Evolutionary conservation across 1,140 invertebrate genomes (phyloP).

Genomic region (Mylabris phalerata): DNA sequence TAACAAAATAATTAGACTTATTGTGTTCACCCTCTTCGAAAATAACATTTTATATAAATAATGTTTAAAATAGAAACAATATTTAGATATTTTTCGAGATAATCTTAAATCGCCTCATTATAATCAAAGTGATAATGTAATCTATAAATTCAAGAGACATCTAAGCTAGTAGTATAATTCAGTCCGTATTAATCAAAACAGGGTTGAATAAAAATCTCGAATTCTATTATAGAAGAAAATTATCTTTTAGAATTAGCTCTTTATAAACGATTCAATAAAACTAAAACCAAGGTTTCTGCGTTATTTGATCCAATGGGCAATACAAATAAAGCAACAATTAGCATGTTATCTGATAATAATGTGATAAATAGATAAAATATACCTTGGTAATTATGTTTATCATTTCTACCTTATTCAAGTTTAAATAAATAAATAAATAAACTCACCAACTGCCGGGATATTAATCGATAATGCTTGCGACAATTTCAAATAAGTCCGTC

Average conservation of each 20-base stretch:
- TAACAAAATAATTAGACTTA: background rate
- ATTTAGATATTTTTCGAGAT: conserved; percentile 24
- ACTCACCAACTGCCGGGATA: conserved; percentile 85
- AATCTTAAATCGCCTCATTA: conserved; percentile 10
- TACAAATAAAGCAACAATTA: conserved; percentile 22
- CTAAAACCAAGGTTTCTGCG: too few species aligned
- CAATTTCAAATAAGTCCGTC: conserved; percentile 84
- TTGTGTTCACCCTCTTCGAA: conserved; percentile 20
- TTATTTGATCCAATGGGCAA: conserved; percentile 6
- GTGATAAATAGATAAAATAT: conserved; percentile 28
- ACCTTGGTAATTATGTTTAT: conserved; percentile 13
- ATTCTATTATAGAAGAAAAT: conserved; percentile 3
- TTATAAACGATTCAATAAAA: too few species aligned
- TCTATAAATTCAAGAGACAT: background rate
- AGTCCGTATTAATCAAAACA: conserved; percentile 12
- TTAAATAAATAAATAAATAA: conserved; percentile 11
- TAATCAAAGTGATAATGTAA: conserved; percentile 7
- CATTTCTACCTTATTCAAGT: background rate
- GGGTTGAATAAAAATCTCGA: conserved; percentile 7
- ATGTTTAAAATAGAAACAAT: conserved; percentile 11
- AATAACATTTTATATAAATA: conserved; percentile 17
- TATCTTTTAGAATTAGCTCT: background rate
- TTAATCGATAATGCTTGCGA: conserved; percentile 86
- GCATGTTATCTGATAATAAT: conserved; percentile 16
- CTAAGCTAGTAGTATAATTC: too few species aligned